Percentiles rank a stretch among this genome's conserved stretches.
Evolutionary conservation across 1,140 invertebrate species (phyloP).

Genomic region (Cephus cinctus): DNA sequence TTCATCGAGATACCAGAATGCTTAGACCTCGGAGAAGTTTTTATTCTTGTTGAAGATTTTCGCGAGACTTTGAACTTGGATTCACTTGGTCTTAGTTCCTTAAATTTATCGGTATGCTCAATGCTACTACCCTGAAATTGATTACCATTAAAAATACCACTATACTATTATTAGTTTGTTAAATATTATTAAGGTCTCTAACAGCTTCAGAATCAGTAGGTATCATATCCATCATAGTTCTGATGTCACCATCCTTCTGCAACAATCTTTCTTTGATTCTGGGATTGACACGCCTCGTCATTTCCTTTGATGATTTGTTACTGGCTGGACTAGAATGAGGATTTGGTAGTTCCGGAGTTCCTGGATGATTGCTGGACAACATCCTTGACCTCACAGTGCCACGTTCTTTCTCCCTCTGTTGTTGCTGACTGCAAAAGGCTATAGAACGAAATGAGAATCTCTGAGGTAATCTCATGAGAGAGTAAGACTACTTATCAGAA

Average conservation of each 20-base stretch:
- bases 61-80: not conserved
- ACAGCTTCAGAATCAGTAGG: conserved; percentile 42
- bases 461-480: no score
- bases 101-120: not conserved
- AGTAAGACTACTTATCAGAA: no score
- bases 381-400: conserved; percentile 9
- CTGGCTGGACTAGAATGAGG: conserved; percentile 23
- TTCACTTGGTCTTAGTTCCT: no score
- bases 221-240: conserved; percentile 49
- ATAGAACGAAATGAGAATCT: not conserved
- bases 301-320: conserved; percentile 19
- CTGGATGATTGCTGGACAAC: conserved; percentile 15
- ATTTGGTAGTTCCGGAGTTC: conserved; percentile 21
- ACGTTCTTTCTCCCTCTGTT: conserved; percentile 22
- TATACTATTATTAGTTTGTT: not conserved
- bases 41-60: not conserved
- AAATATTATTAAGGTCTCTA: conserved; percentile 16
- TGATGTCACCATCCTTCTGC: conserved; percentile 47
- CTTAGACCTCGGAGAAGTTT: no score
- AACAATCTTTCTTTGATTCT: conserved; percentile 26
- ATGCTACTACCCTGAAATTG: conserved; percentile 8
- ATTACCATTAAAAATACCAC: not conserved
- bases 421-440: not conserved
- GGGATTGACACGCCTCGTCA: conserved; percentile 13
- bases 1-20: no score